Base-by-base conservation (phyloP, 2,113 vertebrate genomes). In the Cynoglossus semilaevis region DNA sequence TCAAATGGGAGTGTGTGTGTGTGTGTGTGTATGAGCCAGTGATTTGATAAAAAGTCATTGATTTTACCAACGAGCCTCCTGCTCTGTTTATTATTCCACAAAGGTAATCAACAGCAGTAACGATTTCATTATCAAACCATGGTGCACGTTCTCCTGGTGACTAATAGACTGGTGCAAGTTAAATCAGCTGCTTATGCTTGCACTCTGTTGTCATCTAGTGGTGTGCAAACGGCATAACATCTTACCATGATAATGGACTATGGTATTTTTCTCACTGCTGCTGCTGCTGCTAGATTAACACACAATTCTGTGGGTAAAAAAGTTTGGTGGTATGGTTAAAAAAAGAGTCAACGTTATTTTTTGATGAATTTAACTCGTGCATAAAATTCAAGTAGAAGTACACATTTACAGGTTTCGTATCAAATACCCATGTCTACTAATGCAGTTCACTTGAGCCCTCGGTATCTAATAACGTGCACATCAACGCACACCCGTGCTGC, bases 151-250 rank as follows among this genome's bases (percentile, higher is more conserved):
- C 68, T 72, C 69, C 63, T 72, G 44, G 63, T 71, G 72, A 66
- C 57, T 57, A 48, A 67, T 15, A 58, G 69, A 59, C 60, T 51
- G 46, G 70, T 76, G 69, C 59, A 68, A 76, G 45, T 85, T 83
- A 74, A 67, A 77, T 70, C 72, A 57, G 54, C 34, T 49, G 53
- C 42, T 44, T 59, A 80, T 47, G 19, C 70, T 43, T 81, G 79
- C 81, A 52, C 81, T 85, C 67, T 64, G 63, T 83, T 81, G 83
- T 51, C 87, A 88, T 75, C 87, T 89, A 82, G 80, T 56, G 84
- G 83, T 34, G 15, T 1, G 14, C 3, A 55, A 4, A 8, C 9
- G 67, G 53, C 40, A 76, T 14, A 67, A 46, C 82, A 74, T 1
- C 2, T 13, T 13, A 14, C 34, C n/a, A 47, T 35, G 15, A 10